phyloP scores from a whole-genome alignment of 1,140 invertebrate species.

The Heterodera carotae region DNA sequence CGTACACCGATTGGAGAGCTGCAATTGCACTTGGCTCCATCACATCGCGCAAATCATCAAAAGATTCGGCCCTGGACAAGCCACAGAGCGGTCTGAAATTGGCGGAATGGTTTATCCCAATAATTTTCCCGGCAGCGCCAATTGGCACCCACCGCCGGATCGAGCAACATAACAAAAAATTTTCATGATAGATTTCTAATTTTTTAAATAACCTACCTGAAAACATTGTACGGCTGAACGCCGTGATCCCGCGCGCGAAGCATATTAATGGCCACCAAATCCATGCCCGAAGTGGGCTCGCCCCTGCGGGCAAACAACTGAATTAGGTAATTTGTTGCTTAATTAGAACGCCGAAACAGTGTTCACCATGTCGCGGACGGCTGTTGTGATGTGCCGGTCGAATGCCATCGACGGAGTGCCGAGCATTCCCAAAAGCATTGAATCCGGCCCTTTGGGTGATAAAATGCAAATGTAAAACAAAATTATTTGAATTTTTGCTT shows the following conservation, averaged over 20 bases:
- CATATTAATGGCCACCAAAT: conserved; percentile 66
- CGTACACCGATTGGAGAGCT: conserved; percentile 51
- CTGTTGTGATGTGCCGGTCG: conserved; percentile 59
- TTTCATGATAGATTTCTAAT: neutral
- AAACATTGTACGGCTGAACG: conserved; percentile 72
- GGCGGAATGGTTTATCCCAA: too few relatives aligned
- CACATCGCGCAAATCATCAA: conserved; percentile 49
- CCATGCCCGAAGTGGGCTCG: conserved; percentile 51
- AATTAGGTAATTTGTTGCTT: neutral
- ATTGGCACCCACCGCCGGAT: too few relatives aligned
- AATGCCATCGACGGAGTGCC: conserved; percentile 61
- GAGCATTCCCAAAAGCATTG: conserved; percentile 56
- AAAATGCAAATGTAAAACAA: conserved; percentile 6
- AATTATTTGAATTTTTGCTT: too few relatives aligned
- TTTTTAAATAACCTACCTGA: conserved; percentile 61
- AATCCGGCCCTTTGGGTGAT: conserved; percentile 37
- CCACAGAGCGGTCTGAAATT: conserved; percentile 50
- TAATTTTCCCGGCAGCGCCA: too few relatives aligned
- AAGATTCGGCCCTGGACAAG: conserved; percentile 39
- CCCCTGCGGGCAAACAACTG: conserved; percentile 48
- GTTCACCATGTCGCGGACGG: conserved; percentile 48
- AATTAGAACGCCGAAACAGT: neutral
- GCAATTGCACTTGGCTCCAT: conserved; percentile 52
- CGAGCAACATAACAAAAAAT: neutral
- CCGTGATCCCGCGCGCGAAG: conserved; percentile 72